Percentiles rank a stretch among this genome's conserved stretches.
Evolutionary conservation across 2,113 vertebrate genomes (phyloP).

Genomic region (Oryzias melastigma): DNA sequence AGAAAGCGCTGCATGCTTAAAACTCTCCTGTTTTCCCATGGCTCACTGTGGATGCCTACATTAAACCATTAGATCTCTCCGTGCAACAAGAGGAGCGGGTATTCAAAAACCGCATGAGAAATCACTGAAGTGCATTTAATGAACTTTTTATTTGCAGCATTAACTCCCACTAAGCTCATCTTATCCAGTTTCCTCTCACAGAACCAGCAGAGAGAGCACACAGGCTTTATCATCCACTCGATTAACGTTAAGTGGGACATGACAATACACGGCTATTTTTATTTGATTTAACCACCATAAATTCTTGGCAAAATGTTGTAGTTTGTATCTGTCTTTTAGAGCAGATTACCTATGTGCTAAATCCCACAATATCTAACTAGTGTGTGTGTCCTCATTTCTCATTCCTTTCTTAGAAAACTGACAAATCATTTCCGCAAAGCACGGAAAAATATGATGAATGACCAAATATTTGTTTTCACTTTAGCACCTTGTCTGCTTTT

Average conservation of each 20-base stretch:
- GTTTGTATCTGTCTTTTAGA: slow-evolving; percentile 8
- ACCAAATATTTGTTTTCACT: slow-evolving; percentile 72
- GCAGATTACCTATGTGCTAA: slow-evolving; percentile 31
- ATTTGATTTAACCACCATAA: slow-evolving; percentile 40
- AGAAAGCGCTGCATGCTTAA: slow-evolving; percentile 8
- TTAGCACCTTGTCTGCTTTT: slow-evolving; percentile 39
- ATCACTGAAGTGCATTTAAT: slow-evolving; percentile 40
- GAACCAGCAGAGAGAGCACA: slow-evolving; percentile 6
- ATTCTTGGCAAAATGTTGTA: slow-evolving; percentile 18
- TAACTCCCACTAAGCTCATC: slow-evolving; percentile 30
- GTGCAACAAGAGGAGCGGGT: slow-evolving; percentile 15
- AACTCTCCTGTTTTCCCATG: slow-evolving; percentile 33
- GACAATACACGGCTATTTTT: slow-evolving; percentile 48
- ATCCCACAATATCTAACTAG: slow-evolving; percentile 30
- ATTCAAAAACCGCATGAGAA: slow-evolving; percentile 26
- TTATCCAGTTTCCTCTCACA: slow-evolving; percentile 19
- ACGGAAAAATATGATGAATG: slow-evolving; percentile 51
- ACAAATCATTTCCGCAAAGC: slow-evolving; percentile 36
- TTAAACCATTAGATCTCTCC: slow-evolving; percentile 9
- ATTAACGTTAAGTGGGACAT: slow-evolving; percentile 54
- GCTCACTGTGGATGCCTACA: slow-evolving; percentile 5
- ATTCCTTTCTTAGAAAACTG: slow-evolving; percentile 41
- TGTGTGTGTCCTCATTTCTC: slow-evolving; percentile 26
- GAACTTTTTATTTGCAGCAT: slow-evolving; percentile 32
- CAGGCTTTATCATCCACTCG: slow-evolving; percentile 25